These are phyloP conservation scores for Glaucidium brasilianum DNA, from an alignment of 2,113 vertebrate genomes.

Conservation along the genomic window DNA sequence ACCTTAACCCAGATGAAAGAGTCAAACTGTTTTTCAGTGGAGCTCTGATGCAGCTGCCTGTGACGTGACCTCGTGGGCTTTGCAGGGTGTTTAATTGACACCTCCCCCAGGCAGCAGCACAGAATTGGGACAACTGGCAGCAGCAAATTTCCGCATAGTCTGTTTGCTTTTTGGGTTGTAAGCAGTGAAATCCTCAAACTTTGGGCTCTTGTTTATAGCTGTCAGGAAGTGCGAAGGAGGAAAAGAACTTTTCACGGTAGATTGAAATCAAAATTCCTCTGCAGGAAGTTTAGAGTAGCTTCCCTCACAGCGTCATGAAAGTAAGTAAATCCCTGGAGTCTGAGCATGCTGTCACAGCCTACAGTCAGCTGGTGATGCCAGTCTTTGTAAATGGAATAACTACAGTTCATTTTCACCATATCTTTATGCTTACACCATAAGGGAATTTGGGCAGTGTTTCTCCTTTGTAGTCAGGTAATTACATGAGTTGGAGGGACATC, in stretches of 20 bases:
- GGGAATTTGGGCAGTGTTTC: background rate
- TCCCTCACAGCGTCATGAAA: background rate
- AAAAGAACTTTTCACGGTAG: background rate
- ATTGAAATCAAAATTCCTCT: background rate
- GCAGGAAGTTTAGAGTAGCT: background rate
- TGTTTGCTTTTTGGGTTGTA: background rate
- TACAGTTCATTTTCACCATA: background rate
- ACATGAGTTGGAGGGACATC: background rate
- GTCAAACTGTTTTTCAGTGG: background rate
- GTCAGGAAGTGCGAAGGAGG: background rate
- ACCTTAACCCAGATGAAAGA: background rate
- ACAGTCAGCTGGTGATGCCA: background rate
- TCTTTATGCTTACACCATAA: background rate
- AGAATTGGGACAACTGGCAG: background rate
- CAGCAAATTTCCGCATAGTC: accelerated
- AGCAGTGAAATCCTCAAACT: background rate
- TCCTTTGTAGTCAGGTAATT: background rate
- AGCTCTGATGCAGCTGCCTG: background rate
- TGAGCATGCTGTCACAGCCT: background rate
- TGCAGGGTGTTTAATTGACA: background rate
- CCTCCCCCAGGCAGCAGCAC: background rate
- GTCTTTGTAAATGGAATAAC: background rate
- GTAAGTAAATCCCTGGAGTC: background rate
- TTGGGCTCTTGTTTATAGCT: background rate
- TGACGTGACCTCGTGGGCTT: accelerated